Conservation (phyloP, 2,888 invertebrate genomes). For the Belgica antarctica region DNA sequence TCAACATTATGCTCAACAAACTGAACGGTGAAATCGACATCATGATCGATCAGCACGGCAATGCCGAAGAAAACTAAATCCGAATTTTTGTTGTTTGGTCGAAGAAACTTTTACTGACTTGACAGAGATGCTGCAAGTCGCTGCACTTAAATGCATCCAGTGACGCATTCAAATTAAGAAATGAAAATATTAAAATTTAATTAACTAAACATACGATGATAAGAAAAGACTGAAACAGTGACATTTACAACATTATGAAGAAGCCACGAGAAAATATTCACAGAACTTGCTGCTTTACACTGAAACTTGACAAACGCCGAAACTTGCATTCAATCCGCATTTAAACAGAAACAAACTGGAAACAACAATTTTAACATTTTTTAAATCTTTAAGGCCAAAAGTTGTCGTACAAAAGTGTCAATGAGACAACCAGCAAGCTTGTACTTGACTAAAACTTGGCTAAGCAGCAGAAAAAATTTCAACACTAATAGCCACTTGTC, state of each 20-base stretch:
- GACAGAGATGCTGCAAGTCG: not conserved
- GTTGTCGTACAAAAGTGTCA: too few relatives aligned
- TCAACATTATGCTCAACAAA: slow-evolving; percentile 40
- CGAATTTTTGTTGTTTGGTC: not conserved
- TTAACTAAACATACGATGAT: slow-evolving; percentile 4
- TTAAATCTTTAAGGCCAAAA: too few relatives aligned
- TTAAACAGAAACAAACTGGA: not conserved
- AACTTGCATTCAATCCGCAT: not conserved
- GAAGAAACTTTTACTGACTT: not conserved
- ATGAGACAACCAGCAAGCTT: too few relatives aligned
- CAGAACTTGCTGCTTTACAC: not conserved
- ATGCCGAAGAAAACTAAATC: not conserved
- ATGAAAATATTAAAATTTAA: slow-evolving; percentile 15
- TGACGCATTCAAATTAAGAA: not conserved
- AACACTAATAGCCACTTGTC: too few relatives aligned
- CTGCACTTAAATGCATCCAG: not conserved
- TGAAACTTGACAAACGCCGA: not conserved
- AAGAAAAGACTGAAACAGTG: slow-evolving; percentile 15
- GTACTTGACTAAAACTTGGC: too few relatives aligned
- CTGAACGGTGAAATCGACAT: slow-evolving; percentile 39
- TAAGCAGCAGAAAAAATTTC: too few relatives aligned
- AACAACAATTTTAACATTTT: not conserved
- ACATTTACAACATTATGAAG: not conserved
- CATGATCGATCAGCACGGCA: slow-evolving; percentile 40
- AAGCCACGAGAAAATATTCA: not conserved